phyloP scores from a whole-genome alignment of 2,113 vertebrate genomes.

The Zosterops lateralis region DNA sequence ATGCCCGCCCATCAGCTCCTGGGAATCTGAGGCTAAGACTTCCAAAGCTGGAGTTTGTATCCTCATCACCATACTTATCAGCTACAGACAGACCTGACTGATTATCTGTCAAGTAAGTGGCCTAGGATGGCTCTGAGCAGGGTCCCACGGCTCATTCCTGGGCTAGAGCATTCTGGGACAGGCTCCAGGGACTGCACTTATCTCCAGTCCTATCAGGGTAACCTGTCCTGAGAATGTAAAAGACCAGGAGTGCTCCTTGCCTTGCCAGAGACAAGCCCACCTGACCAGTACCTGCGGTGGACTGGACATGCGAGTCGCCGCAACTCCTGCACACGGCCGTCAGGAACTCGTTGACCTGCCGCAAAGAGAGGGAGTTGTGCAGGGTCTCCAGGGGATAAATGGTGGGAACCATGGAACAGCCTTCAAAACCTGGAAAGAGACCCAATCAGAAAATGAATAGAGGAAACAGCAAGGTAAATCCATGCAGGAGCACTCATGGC shows the following conservation, averaged over 20 bases:
- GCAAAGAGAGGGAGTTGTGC: constrained; percentile 96
- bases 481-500: not conserved
- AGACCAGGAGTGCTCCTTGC: not conserved
- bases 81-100: not conserved
- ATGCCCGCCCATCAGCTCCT: not conserved
- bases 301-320: constrained; percentile 78
- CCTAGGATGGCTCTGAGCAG: not conserved
- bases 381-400: constrained; percentile 97
- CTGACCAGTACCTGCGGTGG: constrained; percentile 79
- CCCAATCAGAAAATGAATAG: constrained; percentile 41
- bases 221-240: accelerated
- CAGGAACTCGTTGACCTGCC: constrained; percentile 92
- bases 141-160: not conserved
- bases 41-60: not conserved
- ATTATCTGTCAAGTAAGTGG: not conserved
- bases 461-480: not conserved
- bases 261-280: not conserved
- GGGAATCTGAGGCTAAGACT: not conserved
- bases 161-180: not conserved
- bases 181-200: not conserved
- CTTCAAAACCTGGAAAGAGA: constrained; percentile 91
- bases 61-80: accelerated
- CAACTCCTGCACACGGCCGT: constrained; percentile 84
- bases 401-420: constrained; percentile 98
- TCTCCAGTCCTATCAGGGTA: not conserved